A percentile compares a stretch with the other conserved stretches of the same genome.
These are phyloP conservation scores for Hydra vulgaris DNA, from an alignment of 30 jellyfish, hydroid and myxozoan genomes.

Conservation along the genomic window DNA sequence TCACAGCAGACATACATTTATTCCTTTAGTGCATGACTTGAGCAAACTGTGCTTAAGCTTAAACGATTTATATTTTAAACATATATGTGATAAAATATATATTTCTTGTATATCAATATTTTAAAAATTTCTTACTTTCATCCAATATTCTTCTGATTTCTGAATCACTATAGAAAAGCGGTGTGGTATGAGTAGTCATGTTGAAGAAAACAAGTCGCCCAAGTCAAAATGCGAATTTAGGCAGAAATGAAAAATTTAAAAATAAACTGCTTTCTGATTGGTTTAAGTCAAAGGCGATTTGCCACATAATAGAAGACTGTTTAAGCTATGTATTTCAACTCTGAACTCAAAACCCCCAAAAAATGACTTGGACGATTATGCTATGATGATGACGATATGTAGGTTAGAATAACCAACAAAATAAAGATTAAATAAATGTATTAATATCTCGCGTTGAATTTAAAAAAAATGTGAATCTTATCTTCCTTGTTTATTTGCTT, in stretches of 20 bases:
- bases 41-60: neutral
- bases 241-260: neutral
- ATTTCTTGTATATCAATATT: neutral
- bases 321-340: neutral
- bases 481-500: no score
- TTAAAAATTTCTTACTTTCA: neutral
- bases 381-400: neutral
- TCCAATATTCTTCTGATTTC: neutral
- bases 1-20: neutral
- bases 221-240: neutral
- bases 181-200: neutral
- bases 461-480: no score
- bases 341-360: neutral
- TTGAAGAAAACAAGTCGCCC: neutral
- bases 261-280: neutral
- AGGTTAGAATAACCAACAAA: no score
- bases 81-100: neutral
- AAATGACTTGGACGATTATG: neutral
- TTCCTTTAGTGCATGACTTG: neutral
- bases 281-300: neutral
- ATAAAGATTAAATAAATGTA: no score
- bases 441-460: no score
- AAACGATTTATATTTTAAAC: neutral
- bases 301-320: neutral
- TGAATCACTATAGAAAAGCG: neutral